A percentile compares a stretch with the other conserved stretches of the same genome.
phyloP scores from a whole-genome alignment of 2,113 vertebrate species.

The Delphinapterus leucas region DNA sequence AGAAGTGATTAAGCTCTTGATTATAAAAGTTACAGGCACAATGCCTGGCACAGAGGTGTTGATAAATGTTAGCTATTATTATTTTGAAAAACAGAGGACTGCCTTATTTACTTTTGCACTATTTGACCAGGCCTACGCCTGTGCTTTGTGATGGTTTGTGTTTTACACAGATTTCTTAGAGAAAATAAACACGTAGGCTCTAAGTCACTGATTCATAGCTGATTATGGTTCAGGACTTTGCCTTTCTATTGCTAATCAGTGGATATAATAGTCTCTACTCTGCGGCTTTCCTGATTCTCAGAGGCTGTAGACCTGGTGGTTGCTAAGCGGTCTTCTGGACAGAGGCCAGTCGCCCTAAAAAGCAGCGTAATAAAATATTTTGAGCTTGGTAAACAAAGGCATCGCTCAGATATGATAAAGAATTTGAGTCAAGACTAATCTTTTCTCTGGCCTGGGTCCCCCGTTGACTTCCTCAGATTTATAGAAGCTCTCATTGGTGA shows the following conservation, averaged over 20 bases:
- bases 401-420: neutral
- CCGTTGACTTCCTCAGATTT: neutral
- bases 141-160: neutral
- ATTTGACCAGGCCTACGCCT: neutral
- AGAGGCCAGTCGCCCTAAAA: neutral
- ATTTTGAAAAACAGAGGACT: neutral
- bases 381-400: neutral
- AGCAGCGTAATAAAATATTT: neutral
- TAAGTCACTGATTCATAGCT: neutral
- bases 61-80: neutral
- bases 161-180: neutral
- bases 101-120: neutral
- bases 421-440: neutral
- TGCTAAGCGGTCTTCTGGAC: neutral
- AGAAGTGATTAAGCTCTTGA: neutral
- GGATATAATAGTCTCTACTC: neutral
- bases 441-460: neutral
- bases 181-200: neutral
- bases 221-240: neutral
- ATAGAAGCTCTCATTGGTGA: neutral
- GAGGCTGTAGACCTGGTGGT: neutral
- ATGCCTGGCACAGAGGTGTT: neutral
- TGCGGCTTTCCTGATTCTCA: neutral
- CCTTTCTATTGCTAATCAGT: neutral
- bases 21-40: neutral